Evolutionary conservation across 2,888 invertebrate genomes (phyloP), one percentile per base, ranked within the genome.

Genomic region (Plusia festucae): DNA sequence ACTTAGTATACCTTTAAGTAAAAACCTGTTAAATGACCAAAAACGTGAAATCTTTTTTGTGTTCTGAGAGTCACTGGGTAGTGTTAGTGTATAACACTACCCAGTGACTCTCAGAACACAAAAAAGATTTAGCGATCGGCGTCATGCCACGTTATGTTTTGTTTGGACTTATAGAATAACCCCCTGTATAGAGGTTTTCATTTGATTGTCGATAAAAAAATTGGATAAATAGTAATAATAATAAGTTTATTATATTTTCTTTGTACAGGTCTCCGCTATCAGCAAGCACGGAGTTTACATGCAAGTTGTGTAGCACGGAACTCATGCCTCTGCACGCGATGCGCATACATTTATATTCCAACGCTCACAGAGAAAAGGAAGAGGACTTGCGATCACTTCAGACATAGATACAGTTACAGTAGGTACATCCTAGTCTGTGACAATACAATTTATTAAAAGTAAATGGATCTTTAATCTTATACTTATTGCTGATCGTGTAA

Each of bases 281-380:
- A 0, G 87, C 90, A 5, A 81, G 76, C 18, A 46, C 66, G 18
- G 85, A 89, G 59, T 79, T 96, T 44, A 32, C 66, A 2, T 96
- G 96, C 86, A 92, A 91, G 79, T 82, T 96, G 27, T 96, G 96
- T 82, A 80, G 85, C 22, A 88, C 91, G 0, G 77, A 77, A 11
- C 81, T 94, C 0, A 86, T 88, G 87, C 88, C 94, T 6, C 78
- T 93, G 40, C 92, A 91, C 63, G 86, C 92, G 2, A 91, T 96
- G 87, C 95, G 96, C 62, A 90, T 92, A 30, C 96, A 96, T 76
- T 89, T 96, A 15, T 93, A 90, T 78, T 94, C 95, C 59, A 86
- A 87, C 69, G 82, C 88, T 22, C 96, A 96, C 82, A 88, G 83
- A 54, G 90, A 92, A 61, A 92, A 90, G 46, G 94, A 95, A 68